Conservation (phyloP, 1,140 invertebrate genomes). For the Brachionus rubens region DNA sequence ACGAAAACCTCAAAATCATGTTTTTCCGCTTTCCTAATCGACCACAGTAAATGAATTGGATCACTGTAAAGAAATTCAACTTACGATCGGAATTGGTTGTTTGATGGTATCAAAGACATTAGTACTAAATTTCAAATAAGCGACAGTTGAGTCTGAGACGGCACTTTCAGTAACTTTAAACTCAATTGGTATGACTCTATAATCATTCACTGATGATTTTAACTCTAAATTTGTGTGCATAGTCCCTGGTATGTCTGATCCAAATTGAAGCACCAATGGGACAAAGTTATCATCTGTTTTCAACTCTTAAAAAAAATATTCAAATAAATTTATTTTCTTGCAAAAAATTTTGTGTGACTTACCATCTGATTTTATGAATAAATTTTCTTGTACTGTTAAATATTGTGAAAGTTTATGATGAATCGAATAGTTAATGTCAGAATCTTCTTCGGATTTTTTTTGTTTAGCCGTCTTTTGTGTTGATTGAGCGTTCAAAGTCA, state of each 20-base stretch:
- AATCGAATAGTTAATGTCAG: conserved; percentile 1
- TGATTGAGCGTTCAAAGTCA: conserved; percentile 48
- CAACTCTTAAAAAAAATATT: not conserved
- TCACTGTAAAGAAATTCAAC: conserved; percentile 30
- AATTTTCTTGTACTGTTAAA: conserved; percentile 25
- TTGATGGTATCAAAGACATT: conserved; percentile 56
- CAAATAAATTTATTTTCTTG: not conserved
- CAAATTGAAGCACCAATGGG: conserved; percentile 13
- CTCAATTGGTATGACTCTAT: conserved; percentile 1
- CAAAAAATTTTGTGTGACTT: not conserved
- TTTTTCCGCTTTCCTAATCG: no score
- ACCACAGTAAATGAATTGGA: no score
- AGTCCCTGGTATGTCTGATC: conserved; percentile 16
- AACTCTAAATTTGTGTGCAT: not conserved
- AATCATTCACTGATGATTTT: not conserved
- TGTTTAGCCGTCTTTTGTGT: not conserved
- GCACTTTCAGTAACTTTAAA: conserved; percentile 22
- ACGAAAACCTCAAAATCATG: no score
- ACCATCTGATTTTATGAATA: conserved; percentile 15
- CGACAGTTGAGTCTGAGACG: conserved; percentile 11
- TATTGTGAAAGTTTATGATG: not conserved
- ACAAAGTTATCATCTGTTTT: conserved; percentile 26
- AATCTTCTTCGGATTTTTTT: not conserved
- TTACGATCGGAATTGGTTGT: conserved; percentile 59
- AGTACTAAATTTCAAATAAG: conserved; percentile 49